Percentiles rank a stretch among this genome's conserved stretches.
Evolutionary conservation across 2,888 invertebrate genomes (phyloP).

Genomic region (Fissipunctia ypsillon): DNA sequence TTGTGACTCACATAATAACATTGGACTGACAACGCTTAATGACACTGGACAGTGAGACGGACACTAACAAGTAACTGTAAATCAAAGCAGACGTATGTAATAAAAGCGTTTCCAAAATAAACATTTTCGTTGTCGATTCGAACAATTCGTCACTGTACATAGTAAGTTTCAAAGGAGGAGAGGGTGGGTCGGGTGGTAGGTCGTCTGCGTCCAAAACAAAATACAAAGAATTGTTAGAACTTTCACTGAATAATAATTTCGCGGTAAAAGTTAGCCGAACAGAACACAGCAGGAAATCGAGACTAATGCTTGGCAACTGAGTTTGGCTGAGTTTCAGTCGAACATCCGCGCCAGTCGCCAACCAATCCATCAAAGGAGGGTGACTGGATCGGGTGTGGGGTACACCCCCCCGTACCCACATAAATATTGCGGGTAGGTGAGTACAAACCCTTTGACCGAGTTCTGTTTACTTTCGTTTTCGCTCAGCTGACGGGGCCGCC

Average conservation of each 20-base stretch:
- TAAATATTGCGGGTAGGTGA: conserved; percentile 91
- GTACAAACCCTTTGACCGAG: conserved; percentile 91
- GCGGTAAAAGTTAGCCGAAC: conserved; percentile 84
- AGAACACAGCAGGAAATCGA: conserved; percentile 84
- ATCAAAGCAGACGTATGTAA: conserved; percentile 29
- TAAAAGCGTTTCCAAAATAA: conserved; percentile 52
- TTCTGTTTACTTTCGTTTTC: conserved; percentile 91
- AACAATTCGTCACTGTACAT: conserved; percentile 75
- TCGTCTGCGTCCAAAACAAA: conserved; percentile 81
- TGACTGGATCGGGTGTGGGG: conserved; percentile 87
- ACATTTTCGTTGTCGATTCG: conserved; percentile 62
- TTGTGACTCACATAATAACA: conserved; percentile 47
- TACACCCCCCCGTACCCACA: conserved; percentile 87
- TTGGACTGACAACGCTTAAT: conserved; percentile 44
- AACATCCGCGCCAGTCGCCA: conserved; percentile 89
- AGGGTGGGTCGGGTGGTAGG: conserved; percentile 70
- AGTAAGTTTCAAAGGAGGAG: conserved; percentile 75
- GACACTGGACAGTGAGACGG: conserved; percentile 22
- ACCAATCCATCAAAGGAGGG: conserved; percentile 91
- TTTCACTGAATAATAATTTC: conserved; percentile 88
- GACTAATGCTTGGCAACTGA: conserved; percentile 84
- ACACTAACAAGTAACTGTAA: conserved; percentile 18
- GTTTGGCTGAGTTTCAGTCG: conserved; percentile 87
- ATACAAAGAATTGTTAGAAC: conserved; percentile 86
- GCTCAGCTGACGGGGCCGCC: conserved; percentile 90